Conservation (phyloP, 2,113 vertebrate species). For the Panurus biarmicus region DNA sequence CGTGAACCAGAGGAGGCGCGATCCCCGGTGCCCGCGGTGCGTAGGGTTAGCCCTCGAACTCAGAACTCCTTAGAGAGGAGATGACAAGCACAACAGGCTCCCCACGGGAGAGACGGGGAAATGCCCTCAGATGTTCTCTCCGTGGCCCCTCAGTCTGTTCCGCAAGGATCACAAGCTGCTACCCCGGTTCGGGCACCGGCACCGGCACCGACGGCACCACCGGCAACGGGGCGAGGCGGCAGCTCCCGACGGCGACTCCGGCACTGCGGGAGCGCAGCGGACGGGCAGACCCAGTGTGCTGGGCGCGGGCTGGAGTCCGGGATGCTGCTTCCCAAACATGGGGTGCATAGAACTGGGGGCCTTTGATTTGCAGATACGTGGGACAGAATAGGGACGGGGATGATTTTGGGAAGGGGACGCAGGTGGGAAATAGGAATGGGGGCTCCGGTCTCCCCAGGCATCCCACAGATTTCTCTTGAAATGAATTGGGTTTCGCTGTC, state of each 20-base stretch:
- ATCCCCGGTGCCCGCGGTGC: background rate
- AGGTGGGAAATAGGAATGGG: background rate
- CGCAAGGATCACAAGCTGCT: background rate
- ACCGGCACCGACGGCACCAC: background rate
- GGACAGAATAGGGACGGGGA: background rate
- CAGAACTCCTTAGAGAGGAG: background rate
- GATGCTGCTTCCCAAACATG: background rate
- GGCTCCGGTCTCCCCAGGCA: background rate
- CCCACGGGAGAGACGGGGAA: background rate
- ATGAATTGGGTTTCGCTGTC: background rate
- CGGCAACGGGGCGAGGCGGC: background rate
- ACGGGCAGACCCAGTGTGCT: background rate
- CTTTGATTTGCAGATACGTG: background rate
- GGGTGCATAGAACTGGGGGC: rapidly evolving
- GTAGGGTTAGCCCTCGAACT: background rate
- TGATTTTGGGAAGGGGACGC: background rate
- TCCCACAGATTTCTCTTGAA: background rate
- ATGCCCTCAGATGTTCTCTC: background rate
- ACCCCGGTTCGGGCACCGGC: background rate
- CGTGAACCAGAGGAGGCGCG: background rate
- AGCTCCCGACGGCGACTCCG: background rate
- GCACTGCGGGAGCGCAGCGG: background rate
- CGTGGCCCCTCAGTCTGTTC: background rate
- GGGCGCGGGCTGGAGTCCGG: background rate
- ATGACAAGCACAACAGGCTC: background rate